Conservation (phyloP, 2,113 vertebrate genomes). For the Camelus bactrianus region DNA sequence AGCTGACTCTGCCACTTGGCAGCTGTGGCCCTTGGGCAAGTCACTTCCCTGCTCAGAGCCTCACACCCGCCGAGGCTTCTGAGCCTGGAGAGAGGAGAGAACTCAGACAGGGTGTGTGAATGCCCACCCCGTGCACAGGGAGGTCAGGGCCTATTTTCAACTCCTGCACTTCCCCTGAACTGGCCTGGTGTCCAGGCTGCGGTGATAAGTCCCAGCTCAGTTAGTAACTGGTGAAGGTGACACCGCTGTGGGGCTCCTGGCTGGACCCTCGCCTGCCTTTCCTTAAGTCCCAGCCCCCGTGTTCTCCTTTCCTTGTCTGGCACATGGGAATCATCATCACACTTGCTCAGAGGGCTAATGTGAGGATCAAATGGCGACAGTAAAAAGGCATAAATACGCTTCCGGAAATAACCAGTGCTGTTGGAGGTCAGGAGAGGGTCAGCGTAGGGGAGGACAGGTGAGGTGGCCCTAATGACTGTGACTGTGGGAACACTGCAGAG, state of each 20-base stretch:
- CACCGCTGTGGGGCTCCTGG: neutral
- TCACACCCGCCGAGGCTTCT: too few relatives aligned
- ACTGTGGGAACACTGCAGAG: neutral
- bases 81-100: too few relatives aligned
- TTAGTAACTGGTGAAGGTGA: neutral
- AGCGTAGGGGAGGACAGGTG: accelerated
- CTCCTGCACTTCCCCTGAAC: accelerated
- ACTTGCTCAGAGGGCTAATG: too few relatives aligned
- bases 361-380: neutral
- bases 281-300: neutral
- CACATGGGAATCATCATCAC: accelerated
- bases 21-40: neutral
- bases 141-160: neutral
- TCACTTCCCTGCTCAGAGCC: neutral
- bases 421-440: neutral
- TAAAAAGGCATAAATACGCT: neutral
- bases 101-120: too few relatives aligned
- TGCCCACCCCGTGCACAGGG: neutral
- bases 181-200: neutral
- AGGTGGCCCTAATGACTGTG: neutral
- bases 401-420: too few relatives aligned
- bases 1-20: too few relatives aligned
- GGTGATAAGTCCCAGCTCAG: neutral
- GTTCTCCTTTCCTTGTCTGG: neutral
- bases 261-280: too few relatives aligned